Evolutionary conservation across 2,113 vertebrate species (phyloP).

Genomic region (Todiramphus chloris): DNA sequence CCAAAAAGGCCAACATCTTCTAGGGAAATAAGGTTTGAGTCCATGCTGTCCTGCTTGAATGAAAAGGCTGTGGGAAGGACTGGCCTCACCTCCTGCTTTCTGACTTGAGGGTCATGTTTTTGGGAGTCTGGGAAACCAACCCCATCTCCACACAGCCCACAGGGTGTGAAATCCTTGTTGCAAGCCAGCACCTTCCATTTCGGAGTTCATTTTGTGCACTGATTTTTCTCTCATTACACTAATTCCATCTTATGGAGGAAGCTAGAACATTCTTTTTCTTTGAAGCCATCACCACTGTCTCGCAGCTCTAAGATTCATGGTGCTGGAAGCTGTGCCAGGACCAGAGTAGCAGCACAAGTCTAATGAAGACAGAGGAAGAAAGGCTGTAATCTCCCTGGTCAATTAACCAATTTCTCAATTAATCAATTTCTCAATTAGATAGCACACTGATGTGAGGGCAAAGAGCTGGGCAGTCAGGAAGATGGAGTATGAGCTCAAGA

Average conservation of each 20-base stretch:
- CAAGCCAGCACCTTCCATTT: not conserved
- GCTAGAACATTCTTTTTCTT: not conserved
- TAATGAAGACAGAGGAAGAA: not conserved
- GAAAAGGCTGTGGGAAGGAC: not conserved
- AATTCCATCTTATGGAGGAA: not conserved
- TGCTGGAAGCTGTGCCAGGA: not conserved
- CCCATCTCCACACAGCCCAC: fast-evolving
- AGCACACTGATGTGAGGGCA: not conserved
- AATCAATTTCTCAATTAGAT: conserved; percentile 17
- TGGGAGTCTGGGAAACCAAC: not conserved
- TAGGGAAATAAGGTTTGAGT: not conserved
- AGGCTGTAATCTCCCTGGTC: not conserved
- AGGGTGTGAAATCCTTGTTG: not conserved
- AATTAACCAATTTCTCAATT: conserved; percentile 8
- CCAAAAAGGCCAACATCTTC: not conserved
- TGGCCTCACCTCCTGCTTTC: not conserved
- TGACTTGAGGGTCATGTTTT: not conserved
- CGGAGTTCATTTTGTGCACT: fast-evolving
- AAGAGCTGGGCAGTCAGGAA: not conserved
- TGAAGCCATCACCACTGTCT: not conserved
- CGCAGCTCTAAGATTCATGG: not conserved
- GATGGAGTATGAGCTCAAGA: not conserved
- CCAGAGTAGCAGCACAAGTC: not conserved
- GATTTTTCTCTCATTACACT: not conserved
- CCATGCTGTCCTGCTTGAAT: not conserved